phyloP scores from a whole-genome alignment of 1,140 invertebrate genomes.

The Conus betulinus region DNA sequence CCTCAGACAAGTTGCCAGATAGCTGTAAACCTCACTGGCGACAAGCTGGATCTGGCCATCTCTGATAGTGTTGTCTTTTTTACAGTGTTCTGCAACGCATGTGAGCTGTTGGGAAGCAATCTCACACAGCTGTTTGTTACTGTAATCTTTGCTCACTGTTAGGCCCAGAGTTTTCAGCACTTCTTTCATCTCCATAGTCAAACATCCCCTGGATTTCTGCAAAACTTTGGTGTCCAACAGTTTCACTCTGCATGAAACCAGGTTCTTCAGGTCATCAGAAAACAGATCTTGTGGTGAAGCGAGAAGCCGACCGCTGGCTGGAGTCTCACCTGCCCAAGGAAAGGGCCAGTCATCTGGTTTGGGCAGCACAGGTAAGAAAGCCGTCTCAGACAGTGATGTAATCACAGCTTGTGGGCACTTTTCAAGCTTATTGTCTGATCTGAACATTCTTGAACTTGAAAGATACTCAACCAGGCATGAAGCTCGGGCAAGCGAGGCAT shows the following conservation, averaged over 20 bases:
- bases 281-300: slow-evolving; percentile 18
- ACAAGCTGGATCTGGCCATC: neutral
- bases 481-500: neutral
- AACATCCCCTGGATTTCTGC: too few species aligned
- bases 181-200: too few species aligned
- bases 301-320: neutral
- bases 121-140: neutral
- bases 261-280: neutral
- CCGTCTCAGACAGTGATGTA: slow-evolving; percentile 27
- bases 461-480: slow-evolving; percentile 41
- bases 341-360: slow-evolving; percentile 48
- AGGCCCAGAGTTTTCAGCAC: neutral
- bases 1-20: neutral
- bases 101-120: neutral
- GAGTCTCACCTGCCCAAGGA: slow-evolving; percentile 38
- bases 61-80: neutral
- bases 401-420: neutral
- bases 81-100: neutral
- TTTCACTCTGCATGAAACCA: slow-evolving; percentile 17
- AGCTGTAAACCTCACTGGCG: neutral
- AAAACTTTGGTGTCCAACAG: neutral
- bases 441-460: neutral
- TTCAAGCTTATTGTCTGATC: neutral
- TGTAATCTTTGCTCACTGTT: neutral
- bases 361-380: slow-evolving; percentile 44